Base-by-base conservation (phyloP, 1,140 invertebrate species). In the Periplaneta americana region DNA sequence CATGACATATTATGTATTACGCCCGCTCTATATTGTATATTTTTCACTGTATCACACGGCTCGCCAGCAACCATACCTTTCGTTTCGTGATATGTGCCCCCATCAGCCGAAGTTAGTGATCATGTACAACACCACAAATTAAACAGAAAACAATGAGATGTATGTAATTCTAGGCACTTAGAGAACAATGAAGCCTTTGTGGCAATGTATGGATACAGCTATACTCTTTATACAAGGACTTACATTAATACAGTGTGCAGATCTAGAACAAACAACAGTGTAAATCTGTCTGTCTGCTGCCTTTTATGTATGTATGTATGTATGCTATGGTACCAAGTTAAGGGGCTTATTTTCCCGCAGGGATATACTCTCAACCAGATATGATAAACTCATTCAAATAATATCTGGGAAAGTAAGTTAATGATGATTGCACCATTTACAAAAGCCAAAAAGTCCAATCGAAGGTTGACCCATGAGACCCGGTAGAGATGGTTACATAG, bases 91-190 rank as follows among this genome's bases (percentile, higher is more conserved):
- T 36, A 36, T 78, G 34, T 36, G 28, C 35, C 76, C n/a, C 76
- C 28, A 36, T 78, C 76, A 36, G 36, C 36, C 37, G 76, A 36
- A n/a, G 76, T 31, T 77, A 36, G 15, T 36, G 36, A 39, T 34
- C 79, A 37, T 17, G 2, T 32, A 80, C 79, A 80, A 80, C 79
- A 80, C 39, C 79, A 80, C 18, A 80, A 74, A 78, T 8, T 78
- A 78, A 78, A 78, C 34, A 80, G 28, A 36, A 80, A 80, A 80
- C 79, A 80, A 80, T 34, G 48, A 80, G 48, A 74, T 80, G 37
- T 80, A 34, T 74, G 48, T 80, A 80, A 80, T 80, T 66, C 79
- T 80, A 80, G 79, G 79, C 79, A 80, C 79, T 80, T 80, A 80
- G 79, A 80, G 79, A 80, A 80, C 79, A 80, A 80, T 74, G 34